phyloP scores from a whole-genome alignment of 2,113 vertebrate genomes.

The Coptodon rendalli region DNA sequence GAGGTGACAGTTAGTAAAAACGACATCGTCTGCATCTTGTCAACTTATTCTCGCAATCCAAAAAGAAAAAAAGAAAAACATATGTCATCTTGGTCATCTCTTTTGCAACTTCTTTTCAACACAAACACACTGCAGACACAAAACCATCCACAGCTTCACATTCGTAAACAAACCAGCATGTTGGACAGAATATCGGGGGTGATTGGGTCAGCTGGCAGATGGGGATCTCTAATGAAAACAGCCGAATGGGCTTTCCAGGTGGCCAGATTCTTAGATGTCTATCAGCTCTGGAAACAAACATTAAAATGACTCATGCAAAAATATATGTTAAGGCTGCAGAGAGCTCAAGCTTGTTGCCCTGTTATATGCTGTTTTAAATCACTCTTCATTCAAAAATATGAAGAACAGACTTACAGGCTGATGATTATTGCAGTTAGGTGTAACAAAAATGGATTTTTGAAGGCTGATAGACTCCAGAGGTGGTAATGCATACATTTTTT shows the following conservation, averaged over 20 bases:
- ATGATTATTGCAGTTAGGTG: neutral
- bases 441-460: neutral
- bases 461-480: neutral
- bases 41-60: neutral
- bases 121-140: neutral
- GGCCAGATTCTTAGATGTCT: neutral
- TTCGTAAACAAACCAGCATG: neutral
- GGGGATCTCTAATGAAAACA: neutral
- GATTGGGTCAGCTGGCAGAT: neutral
- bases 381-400: neutral
- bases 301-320: neutral
- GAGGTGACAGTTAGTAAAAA: neutral
- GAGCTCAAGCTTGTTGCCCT: neutral
- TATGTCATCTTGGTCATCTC: neutral
- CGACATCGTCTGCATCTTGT: neutral
- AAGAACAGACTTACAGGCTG: neutral
- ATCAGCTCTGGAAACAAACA: neutral
- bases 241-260: neutral
- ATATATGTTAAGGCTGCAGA: neutral
- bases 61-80: neutral
- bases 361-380: neutral
- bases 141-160: neutral
- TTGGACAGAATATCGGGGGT: neutral
- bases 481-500: neutral
- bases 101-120: neutral